Base-by-base conservation (phyloP, 1,140 invertebrate species). In the Drosophila ercepeae region DNA sequence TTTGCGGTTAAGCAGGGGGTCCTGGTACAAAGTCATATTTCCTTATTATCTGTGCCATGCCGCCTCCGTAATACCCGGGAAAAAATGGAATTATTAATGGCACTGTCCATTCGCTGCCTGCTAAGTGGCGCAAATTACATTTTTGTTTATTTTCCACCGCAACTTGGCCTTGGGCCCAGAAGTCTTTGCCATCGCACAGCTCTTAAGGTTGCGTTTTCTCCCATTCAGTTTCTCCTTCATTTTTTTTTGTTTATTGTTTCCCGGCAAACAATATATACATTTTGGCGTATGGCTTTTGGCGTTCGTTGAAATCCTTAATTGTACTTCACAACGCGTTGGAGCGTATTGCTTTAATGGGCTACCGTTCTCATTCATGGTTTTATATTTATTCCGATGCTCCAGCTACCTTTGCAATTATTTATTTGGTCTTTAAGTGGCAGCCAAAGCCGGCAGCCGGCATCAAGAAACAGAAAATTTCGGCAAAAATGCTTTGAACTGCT, bases 101-200 rank as follows among this genome's bases (percentile, higher is more conserved):
- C 73, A 74, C 64, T 88, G 77, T 86, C 73, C 82, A 88, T 86
- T 86, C 79, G 69, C 61, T 77, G 60, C 49, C 83, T 82, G 82
- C 77, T 86, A 86, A 86, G 82, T 86, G 82, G 82, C 82, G 82
- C 82, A 86, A 86, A 86, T 84, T 84, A 84, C 81, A 86, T 78
- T 86, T 86, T 88, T 88, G 82, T 86, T 86, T 86, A 88, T 86
- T 86, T 82, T 75, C 52, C 29, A 51, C 55, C 71, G 55, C 68
- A 73, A 52, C 58, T 59, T 81, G 73, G 81, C 81, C 81, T 81
- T 67, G 50, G 54, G 71, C 53, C 44, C 27, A 27, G 14, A 16
- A 14, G 44, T 29, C 16, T 19, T 49, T 49, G 48, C 23, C 29
- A 13, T 44, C 44, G 41, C 65, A 55, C 32, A 55, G 50, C 41